Base-by-base conservation (phyloP, 2,113 vertebrate species). In the Heptranchias perlo region DNA sequence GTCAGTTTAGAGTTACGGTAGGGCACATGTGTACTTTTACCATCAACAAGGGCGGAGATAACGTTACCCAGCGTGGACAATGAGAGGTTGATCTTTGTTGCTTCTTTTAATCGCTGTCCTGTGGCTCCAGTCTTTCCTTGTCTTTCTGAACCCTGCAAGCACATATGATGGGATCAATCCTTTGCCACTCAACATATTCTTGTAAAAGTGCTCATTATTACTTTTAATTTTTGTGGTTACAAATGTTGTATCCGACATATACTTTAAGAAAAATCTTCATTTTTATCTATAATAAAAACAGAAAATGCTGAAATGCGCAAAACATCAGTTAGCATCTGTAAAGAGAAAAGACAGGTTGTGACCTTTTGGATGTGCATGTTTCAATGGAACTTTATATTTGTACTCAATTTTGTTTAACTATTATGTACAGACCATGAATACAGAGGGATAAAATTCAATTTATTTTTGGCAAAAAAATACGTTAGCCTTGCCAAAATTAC, bases 1-100 rank as follows among this genome's bases (percentile, higher is more conserved):
- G 99, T 99, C 31, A 99, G 97, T 97, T 99, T 99, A 65, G 99
- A 99, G 96, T 99, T 99, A 91, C 99, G 98, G 97, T 99, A 99
- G 44, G 99, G 99, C 92, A 99, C 99, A 0, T 99, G 99, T 67
- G 99, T 99, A 97, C 99, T 99, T 97, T 99, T 99, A 84, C 99
- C 99, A 96, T 99, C 99, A 95, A 99, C 99, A 97, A 99, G 97
- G 0, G 99, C 99, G n/a, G 99, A 99, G 96, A 99, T 99, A 0
- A 99, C 99, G 6, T 99, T 99, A 28, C 99, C 99, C 98, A 99
- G 98, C 0, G 99, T 99, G 58, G 99, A 99, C 25, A 99, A 98
- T 0, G 99, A 99, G 6, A 99, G 98, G 96, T 99, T 99, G 97
- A 99, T 99, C 97, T 99, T 99, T 0, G 99, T 99, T 28, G 99